Conservation (phyloP, 2,797 vertebrate genomes). For the Myiotriccus ornatus region DNA sequence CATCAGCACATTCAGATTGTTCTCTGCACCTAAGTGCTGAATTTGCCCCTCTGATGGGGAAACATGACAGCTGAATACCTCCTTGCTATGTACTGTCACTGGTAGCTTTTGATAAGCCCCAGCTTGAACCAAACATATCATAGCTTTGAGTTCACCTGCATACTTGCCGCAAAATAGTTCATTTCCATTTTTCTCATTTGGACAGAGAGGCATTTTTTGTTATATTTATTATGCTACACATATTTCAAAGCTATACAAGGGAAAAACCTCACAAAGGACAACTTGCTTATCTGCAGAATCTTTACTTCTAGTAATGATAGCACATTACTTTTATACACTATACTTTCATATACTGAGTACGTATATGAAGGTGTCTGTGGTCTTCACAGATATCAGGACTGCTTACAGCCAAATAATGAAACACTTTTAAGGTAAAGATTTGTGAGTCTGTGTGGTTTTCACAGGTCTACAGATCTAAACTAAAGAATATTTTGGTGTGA, state of each 20-base stretch:
- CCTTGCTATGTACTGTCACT: neutral
- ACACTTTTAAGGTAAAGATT: neutral
- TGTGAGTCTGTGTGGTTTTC: neutral
- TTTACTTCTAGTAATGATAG: neutral
- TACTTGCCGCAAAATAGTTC: neutral
- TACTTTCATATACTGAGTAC: neutral
- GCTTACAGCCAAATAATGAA: neutral
- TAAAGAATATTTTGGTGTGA: neutral
- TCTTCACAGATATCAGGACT: neutral
- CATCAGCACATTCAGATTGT: neutral
- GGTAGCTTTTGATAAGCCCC: neutral
- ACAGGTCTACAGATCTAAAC: neutral
- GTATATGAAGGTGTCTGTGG: neutral
- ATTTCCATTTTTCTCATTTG: neutral
- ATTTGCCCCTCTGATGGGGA: neutral
- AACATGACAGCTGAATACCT: neutral
- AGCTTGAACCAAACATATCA: neutral
- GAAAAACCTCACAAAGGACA: rapidly evolving
- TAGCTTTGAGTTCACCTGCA: neutral
- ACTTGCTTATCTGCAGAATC: neutral
- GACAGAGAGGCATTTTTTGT: neutral
- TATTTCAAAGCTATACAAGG: neutral
- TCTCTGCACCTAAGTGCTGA: neutral
- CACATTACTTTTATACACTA: neutral
- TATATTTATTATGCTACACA: neutral